Base-by-base conservation (phyloP, 2,797 vertebrate genomes). In the Siniperca undulata region DNA sequence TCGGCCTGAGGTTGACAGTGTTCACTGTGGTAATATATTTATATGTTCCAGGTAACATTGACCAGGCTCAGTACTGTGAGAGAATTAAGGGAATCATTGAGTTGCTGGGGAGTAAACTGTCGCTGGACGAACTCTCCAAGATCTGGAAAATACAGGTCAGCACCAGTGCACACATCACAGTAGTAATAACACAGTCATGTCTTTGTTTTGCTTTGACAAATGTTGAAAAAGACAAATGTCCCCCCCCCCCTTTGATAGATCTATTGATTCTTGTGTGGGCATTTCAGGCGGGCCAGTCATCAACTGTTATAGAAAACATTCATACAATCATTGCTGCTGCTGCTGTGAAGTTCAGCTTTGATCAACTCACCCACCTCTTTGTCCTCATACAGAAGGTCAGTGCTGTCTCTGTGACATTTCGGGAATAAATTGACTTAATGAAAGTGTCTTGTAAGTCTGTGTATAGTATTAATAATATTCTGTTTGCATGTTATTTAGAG, bases 31-130 rank as follows among this genome's bases (percentile, higher is more conserved):
- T 77, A 40, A 11, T 84, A 70, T 69, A 72, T 69, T 53, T 71
- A 3, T 59, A 9, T 22, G 42, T 91, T 14, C 6, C 88, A 99
- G 99, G 99, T 83, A 99, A 99, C 86, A 99, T 99, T 93, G 99
- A 99, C 93, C 99, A 99, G 93, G 98, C 98, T 0, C 99, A 99
- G 75, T 99, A 99, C 93, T 99, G 99, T 95, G 98, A 99, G 89
- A 97, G 98, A 83, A 99, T 99, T 94, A 99, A 99, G 94, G 99
- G 98, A 95, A 99, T 99, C 93, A 99, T 99, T 92, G 99, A 99
- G 93, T 95, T 99, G 62, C 94, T 99, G 90, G 99, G 99, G 80
- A 99, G 99, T 94, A 99, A 99, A 94, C 94, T 99, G 60, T 99
- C 98, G 8, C 93, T 99, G 92, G 99, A 99, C 65, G 99, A 99